Conservation (phyloP, 2,113 vertebrate species). For the Shinisaurus crocodilurus region DNA sequence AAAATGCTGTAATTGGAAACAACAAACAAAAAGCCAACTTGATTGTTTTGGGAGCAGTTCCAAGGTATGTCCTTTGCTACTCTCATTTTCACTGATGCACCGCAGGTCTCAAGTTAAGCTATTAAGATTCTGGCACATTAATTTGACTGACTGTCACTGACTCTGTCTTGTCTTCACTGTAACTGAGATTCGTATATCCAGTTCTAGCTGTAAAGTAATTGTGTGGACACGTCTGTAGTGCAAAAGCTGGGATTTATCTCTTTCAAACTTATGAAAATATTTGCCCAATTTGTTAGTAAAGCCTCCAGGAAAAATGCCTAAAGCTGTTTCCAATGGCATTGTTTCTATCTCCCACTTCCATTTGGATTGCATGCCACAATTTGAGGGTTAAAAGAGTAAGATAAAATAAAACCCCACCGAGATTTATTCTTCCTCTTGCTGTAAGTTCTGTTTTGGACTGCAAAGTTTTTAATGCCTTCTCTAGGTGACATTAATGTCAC, state of each 20-base stretch:
- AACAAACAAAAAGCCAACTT: constrained; percentile 99
- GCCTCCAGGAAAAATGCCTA: background rate
- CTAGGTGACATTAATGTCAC: background rate
- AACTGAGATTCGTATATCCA: constrained; percentile 49
- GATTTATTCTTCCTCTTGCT: background rate
- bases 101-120: constrained; percentile 58
- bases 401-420: background rate
- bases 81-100: constrained; percentile 72
- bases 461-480: background rate
- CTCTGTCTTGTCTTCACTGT: constrained; percentile 56
- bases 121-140: constrained; percentile 58
- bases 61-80: constrained; percentile 85
- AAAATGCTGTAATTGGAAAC: constrained; percentile 99
- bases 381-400: background rate
- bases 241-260: constrained; percentile 44
- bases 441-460: background rate
- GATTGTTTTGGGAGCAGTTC: constrained; percentile 98
- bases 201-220: constrained; percentile 52
- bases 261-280: constrained; percentile 30
- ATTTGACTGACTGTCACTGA: constrained; percentile 57
- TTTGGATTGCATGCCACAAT: background rate
- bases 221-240: constrained; percentile 54
- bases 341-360: background rate
- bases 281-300: constrained; percentile 31
- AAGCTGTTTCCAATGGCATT: background rate